Evolutionary conservation across 2,888 invertebrate species (phyloP).

Genomic region (Metallyticus violacea): DNA sequence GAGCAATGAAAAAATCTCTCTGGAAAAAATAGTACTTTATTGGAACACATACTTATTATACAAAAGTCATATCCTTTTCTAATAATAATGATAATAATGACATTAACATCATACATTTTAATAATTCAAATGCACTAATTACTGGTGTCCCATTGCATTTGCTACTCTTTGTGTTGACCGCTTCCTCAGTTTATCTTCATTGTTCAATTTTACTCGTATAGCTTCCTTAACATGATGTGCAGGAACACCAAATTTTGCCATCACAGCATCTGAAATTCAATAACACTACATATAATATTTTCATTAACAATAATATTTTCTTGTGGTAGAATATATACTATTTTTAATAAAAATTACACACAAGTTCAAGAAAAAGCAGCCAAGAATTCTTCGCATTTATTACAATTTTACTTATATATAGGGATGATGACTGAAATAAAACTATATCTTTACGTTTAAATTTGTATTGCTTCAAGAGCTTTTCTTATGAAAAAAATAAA

Average conservation of each 20-base stretch:
- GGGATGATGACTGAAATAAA: too few species aligned
- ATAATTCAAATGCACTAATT: background rate
- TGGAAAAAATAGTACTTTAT: background rate
- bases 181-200: constrained; percentile 32
- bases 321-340: too few species aligned
- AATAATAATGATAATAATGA: background rate
- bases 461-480: too few species aligned
- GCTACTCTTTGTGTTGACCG: constrained; percentile 6
- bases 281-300: too few species aligned
- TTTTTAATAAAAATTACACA: too few species aligned
- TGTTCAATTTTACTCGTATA: constrained; percentile 31
- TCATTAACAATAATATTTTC: too few species aligned
- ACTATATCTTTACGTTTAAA: too few species aligned
- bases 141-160: background rate
- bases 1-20: background rate
- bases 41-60: background rate
- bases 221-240: constrained; percentile 31
- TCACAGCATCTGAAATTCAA: constrained; percentile 28
- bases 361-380: too few species aligned
- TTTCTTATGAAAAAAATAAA: too few species aligned
- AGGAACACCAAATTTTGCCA: constrained; percentile 31
- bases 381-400: too few species aligned
- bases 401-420: too few species aligned
- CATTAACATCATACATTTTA: background rate
- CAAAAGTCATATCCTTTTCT: background rate